A percentile compares a stretch with the other conserved stretches of the same genome.
Conservation (phyloP, 2,113 vertebrate species). For the Silurus meridionalis region DNA sequence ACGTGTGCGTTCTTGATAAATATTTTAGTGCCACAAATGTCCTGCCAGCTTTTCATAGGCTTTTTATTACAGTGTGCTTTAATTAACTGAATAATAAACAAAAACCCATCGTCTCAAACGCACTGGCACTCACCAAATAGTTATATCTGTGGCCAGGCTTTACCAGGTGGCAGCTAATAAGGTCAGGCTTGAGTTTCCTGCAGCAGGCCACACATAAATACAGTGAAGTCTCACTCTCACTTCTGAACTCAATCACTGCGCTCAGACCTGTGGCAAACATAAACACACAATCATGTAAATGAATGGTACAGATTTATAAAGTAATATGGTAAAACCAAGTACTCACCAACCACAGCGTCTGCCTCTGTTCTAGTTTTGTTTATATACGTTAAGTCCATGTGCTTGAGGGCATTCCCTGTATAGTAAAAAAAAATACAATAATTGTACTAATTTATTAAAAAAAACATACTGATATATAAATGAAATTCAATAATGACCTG, state of each 20-base stretch:
- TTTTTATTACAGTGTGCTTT: background rate
- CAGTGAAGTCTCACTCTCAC: slow-evolving; percentile 31
- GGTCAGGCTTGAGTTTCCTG: slow-evolving; percentile 10
- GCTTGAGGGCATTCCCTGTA: slow-evolving; percentile 9
- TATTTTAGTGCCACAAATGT: background rate
- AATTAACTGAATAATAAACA: background rate
- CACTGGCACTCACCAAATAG: slow-evolving; percentile 34
- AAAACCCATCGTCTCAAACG: background rate
- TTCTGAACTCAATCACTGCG: slow-evolving; percentile 38
- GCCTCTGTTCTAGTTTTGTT: slow-evolving; percentile 9
- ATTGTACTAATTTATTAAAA: background rate
- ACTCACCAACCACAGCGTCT: slow-evolving; percentile 49
- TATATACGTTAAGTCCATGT: background rate
- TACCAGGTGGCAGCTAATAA: slow-evolving; percentile 37
- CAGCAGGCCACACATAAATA: slow-evolving; percentile 49
- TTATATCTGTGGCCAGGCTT: slow-evolving; percentile 32
- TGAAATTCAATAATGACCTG: background rate
- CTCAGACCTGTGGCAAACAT: slow-evolving; percentile 28
- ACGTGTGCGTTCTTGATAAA: background rate
- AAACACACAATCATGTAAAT: background rate
- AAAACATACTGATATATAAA: background rate
- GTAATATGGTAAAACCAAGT: background rate
- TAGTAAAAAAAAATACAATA: background rate
- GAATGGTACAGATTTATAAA: background rate
- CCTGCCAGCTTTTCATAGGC: background rate